phyloP scores from a whole-genome alignment of 2,888 invertebrate species.

The Nemotelus nigrinus region DNA sequence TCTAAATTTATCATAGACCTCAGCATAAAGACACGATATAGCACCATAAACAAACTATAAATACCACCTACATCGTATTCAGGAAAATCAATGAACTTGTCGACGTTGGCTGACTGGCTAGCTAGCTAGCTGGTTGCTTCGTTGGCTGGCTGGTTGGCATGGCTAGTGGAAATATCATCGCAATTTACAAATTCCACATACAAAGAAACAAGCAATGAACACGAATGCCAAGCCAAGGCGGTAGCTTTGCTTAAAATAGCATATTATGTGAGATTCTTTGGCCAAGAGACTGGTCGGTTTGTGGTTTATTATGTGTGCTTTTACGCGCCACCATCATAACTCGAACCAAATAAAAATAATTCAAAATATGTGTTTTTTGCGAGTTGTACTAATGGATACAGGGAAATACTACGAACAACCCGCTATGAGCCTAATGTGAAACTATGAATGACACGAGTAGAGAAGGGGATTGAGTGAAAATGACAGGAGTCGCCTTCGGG shows the following conservation, averaged over 20 bases:
- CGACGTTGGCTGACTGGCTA: background rate
- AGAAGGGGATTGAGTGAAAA: too few relatives aligned
- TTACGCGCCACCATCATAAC: background rate
- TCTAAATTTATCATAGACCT: constrained; percentile 3
- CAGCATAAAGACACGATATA: background rate
- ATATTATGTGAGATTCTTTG: constrained; percentile 1
- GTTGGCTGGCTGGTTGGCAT: too few relatives aligned
- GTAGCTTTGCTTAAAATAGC: background rate
- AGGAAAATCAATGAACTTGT: constrained; percentile 22
- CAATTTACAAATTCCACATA: background rate
- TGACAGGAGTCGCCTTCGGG: too few relatives aligned
- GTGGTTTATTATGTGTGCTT: background rate
- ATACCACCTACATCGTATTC: constrained; percentile 12
- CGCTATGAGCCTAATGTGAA: too few relatives aligned
- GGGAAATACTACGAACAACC: too few relatives aligned
- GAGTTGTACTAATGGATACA: too few relatives aligned
- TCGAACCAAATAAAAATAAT: constrained; percentile 2
- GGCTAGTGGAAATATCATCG: constrained; percentile 1
- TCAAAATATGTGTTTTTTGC: background rate
- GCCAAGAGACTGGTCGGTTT: background rate
- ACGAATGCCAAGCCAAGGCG: background rate
- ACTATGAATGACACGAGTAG: too few relatives aligned
- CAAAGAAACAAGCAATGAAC: background rate
- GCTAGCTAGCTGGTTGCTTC: too few relatives aligned
- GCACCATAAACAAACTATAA: constrained; percentile 19